Evolutionary conservation across 1,140 invertebrate genomes (phyloP).

Genomic region (Zaprionus taronus): DNA sequence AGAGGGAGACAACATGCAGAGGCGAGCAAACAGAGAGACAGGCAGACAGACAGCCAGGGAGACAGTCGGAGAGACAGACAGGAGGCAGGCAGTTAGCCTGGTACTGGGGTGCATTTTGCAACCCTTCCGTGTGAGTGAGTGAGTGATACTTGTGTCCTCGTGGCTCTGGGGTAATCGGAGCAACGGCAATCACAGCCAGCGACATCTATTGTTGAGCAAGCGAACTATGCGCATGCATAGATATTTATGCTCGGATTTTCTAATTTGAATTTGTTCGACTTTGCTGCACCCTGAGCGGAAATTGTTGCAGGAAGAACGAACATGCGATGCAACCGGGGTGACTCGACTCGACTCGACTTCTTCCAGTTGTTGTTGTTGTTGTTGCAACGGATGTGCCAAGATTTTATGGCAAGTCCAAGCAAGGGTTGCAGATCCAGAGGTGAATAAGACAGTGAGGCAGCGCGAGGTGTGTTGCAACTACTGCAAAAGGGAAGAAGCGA

Average conservation of each 20-base stretch:
- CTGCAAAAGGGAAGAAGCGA: not conserved
- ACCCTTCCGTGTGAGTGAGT: slow-evolving; percentile 54
- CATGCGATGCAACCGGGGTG: slow-evolving; percentile 59
- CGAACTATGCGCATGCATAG: slow-evolving; percentile 75
- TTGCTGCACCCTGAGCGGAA: slow-evolving; percentile 74
- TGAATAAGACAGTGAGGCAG: slow-evolving; percentile 47
- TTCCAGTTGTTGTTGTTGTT: slow-evolving; percentile 30
- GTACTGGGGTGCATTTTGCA: slow-evolving; percentile 74
- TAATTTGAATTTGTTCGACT: slow-evolving; percentile 81
- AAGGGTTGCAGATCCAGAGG: slow-evolving; percentile 58
- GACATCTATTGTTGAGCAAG: slow-evolving; percentile 77
- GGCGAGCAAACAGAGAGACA: slow-evolving; percentile 27
- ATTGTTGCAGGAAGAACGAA: slow-evolving; percentile 76
- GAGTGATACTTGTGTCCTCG: slow-evolving; percentile 28
- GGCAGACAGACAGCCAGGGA: slow-evolving; percentile 14
- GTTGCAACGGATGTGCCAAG: slow-evolving; percentile 67
- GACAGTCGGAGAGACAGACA: not conserved
- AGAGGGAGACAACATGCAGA: slow-evolving; percentile 23
- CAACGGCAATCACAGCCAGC: slow-evolving; percentile 67
- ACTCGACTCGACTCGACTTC: slow-evolving; percentile 12
- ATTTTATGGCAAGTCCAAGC: slow-evolving; percentile 73
- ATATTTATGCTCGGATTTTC: slow-evolving; percentile 80
- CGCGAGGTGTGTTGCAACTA: slow-evolving; percentile 15
- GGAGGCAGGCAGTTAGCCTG: not conserved
- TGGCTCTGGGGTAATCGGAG: slow-evolving; percentile 3